A percentile compares a stretch with the other conserved stretches of the same genome.
phyloP scores from a whole-genome alignment of 1,140 invertebrate genomes.

The Nasonia vitripennis region DNA sequence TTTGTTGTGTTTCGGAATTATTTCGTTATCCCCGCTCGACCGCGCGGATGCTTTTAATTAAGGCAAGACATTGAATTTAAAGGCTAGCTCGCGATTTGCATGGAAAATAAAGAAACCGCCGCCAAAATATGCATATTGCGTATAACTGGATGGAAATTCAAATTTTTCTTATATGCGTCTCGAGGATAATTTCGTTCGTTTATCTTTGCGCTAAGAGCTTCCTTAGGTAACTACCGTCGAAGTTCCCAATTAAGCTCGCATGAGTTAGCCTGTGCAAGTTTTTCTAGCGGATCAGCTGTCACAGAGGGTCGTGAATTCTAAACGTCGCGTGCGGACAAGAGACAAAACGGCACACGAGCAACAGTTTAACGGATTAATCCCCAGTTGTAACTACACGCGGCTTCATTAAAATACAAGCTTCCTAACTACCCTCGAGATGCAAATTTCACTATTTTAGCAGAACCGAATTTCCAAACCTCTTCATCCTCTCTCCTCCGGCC shows the following conservation, averaged over 20 bases:
- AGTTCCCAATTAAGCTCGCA: no score
- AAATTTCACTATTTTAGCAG: background rate
- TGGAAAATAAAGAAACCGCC: background rate
- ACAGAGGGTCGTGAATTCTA: background rate
- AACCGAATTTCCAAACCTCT: constrained; percentile 9
- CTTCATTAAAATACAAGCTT: constrained; percentile 6
- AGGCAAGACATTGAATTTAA: background rate
- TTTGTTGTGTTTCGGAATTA: background rate
- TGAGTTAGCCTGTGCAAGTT: no score
- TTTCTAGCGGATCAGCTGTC: background rate
- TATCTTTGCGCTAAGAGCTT: background rate
- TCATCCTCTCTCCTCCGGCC: background rate
- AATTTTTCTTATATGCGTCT: background rate
- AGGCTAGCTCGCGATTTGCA: background rate
- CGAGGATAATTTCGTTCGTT: background rate
- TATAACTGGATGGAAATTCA: background rate
- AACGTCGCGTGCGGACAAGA: no score
- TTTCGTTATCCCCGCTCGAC: background rate
- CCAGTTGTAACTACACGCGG: background rate
- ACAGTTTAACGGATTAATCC: background rate
- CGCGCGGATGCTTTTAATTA: background rate
- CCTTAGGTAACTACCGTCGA: no score
- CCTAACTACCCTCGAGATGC: background rate
- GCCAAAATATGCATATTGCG: background rate
- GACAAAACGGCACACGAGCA: background rate